These are phyloP conservation scores for Clanis bilineata DNA, from an alignment of 2,888 invertebrate genomes.

Conservation along the genomic window DNA sequence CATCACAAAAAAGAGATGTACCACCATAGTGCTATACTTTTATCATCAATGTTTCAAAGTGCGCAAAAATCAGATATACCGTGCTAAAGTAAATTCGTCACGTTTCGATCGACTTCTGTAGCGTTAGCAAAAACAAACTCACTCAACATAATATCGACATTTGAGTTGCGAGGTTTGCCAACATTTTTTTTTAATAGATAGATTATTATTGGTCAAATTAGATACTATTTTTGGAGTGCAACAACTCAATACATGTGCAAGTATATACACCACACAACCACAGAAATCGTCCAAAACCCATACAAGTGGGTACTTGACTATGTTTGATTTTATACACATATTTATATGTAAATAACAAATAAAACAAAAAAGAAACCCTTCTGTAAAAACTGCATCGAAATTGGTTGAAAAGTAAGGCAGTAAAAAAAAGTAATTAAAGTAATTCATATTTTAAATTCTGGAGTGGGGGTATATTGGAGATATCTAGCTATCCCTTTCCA, in stretches of 20 bases:
- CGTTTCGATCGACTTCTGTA: slow-evolving; percentile 11
- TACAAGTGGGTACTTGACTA: too few relatives aligned
- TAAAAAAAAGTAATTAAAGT: too few relatives aligned
- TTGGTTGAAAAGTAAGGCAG: too few relatives aligned
- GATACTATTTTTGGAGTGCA: slow-evolving; percentile 12
- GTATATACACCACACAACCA: slow-evolving; percentile 12
- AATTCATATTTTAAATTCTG: too few relatives aligned
- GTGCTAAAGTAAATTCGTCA: not conserved
- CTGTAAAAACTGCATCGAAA: too few relatives aligned
- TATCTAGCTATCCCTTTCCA: too few relatives aligned
- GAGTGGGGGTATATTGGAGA: too few relatives aligned
- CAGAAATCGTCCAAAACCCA: slow-evolving; percentile 14
- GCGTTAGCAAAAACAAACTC: not conserved
- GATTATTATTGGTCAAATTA: slow-evolving; percentile 4
- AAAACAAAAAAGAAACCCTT: too few relatives aligned
- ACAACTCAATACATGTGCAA: slow-evolving; percentile 14
- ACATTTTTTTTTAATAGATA: not conserved
- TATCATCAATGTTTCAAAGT: not conserved
- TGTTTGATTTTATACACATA: too few relatives aligned
- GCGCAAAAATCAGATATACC: not conserved
- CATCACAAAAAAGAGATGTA: not conserved
- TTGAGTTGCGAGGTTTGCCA: slow-evolving; percentile 13
- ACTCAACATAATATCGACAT: slow-evolving; percentile 14
- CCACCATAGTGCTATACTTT: not conserved
- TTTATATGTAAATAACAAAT: too few relatives aligned